phyloP scores from a whole-genome alignment of 1,140 invertebrate species.

The Scaptomyza pallida region DNA sequence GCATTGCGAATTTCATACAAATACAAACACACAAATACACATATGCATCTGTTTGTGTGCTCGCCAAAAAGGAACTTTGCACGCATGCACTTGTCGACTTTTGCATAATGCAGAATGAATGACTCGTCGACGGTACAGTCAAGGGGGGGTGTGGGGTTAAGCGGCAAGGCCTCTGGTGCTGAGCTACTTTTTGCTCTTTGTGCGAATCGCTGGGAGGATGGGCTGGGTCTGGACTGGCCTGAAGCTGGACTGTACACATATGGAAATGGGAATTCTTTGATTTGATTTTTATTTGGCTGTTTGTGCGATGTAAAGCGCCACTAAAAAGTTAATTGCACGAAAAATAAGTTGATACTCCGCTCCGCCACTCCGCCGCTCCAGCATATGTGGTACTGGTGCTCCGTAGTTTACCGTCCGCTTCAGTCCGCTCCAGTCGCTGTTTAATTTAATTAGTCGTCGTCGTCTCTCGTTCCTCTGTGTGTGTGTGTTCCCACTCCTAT shows the following conservation, averaged over 20 bases:
- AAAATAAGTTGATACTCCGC: conserved; percentile 76
- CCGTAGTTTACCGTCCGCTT: conserved; percentile 34
- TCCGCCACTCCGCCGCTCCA: conserved; percentile 51
- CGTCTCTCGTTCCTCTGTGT: too few relatives aligned
- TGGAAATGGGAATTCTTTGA: conserved; percentile 79
- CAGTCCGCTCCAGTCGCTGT: conserved; percentile 67
- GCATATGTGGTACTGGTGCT: neutral
- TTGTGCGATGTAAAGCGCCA: conserved; percentile 51
- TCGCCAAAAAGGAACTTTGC: conserved; percentile 69
- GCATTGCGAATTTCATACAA: conserved; percentile 53
- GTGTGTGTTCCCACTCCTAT: conserved; percentile 25
- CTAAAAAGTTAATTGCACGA: conserved; percentile 83
- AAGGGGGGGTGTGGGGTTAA: conserved; percentile 1
- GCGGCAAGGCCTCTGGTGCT: conserved; percentile 1
- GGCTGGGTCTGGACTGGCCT: conserved; percentile 4
- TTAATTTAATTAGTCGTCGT: conserved; percentile 74
- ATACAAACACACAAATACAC: conserved; percentile 9
- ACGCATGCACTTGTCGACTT: conserved; percentile 68
- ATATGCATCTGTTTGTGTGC: conserved; percentile 34
- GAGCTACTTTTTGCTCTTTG: conserved; percentile 69
- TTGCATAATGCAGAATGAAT: conserved; percentile 71
- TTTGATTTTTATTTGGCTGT: conserved; percentile 77
- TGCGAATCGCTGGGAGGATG: conserved; percentile 25
- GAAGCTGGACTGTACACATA: conserved; percentile 4
- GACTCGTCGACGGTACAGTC: conserved; percentile 5